These are phyloP conservation scores for Smutsia temminckii DNA, from an alignment of 2,797 vertebrate genomes.

Conservation along the genomic window DNA sequence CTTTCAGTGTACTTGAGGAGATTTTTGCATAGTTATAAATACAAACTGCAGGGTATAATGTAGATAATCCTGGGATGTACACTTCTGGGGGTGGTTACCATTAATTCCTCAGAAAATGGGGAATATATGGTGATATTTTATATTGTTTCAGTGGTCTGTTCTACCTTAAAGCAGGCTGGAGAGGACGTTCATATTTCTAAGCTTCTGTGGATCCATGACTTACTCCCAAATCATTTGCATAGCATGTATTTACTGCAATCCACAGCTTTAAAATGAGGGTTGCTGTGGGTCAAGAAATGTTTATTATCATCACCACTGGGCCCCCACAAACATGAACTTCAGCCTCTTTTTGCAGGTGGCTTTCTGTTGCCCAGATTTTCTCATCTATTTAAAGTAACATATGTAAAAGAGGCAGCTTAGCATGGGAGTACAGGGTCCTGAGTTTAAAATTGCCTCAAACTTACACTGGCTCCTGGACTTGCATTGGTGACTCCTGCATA, in stretches of 20 bases:
- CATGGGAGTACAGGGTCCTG: background rate
- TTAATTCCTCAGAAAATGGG: background rate
- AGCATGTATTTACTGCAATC: background rate
- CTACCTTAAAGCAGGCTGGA: background rate
- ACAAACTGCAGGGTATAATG: background rate
- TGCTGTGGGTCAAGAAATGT: background rate
- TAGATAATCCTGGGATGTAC: background rate
- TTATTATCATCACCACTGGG: background rate
- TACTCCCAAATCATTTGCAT: background rate
- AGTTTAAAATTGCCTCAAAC: background rate
- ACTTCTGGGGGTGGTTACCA: background rate
- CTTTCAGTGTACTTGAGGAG: slow-evolving; percentile 40
- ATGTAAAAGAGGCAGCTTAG: background rate
- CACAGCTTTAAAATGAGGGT: background rate
- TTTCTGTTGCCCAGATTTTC: slow-evolving; percentile 4
- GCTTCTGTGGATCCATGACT: background rate
- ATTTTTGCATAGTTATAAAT: slow-evolving; percentile 47
- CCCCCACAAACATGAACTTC: background rate
- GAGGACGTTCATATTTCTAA: background rate
- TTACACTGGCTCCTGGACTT: background rate
- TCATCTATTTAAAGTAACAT: background rate
- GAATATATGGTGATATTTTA: background rate
- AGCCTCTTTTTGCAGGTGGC: background rate
- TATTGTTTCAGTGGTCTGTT: background rate
- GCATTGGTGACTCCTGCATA: slow-evolving; percentile 21